Base-by-base conservation (phyloP, 1,140 invertebrate genomes). In the Meloidogyne floridensis region DNA sequence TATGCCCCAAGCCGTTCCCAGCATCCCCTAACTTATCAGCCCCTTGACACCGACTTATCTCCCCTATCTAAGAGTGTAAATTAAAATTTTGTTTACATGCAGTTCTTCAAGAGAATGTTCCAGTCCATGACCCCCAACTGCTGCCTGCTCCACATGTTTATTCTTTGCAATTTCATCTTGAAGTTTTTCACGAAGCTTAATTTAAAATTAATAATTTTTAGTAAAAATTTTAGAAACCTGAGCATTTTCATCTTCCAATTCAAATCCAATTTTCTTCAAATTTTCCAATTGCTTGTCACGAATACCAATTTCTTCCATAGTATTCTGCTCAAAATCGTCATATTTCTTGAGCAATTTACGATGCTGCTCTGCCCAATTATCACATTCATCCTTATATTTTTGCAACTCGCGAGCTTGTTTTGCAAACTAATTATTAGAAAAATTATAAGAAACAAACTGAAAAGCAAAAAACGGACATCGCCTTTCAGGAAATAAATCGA, bases 161-260 rank as follows among this genome's bases (percentile, higher is more conserved):
- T 42, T 43, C 18, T 72, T 42, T 5, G 77, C 69, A 13, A 65
- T 69, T 42, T 69, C 65, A 79, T 79, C 51, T n/a, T 79, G 10
- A 20, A 79, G 65, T 9, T 20, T 32, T 71, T 79, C 77, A 47
- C 77, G 77, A 8, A 79, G 65, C 77, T 79, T 15, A 73, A 78
- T 47, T 71, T 51, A 20, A 51, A 53, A 77, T 77, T 6, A 77
- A 70, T 59, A 6, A 13, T 11, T 71, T 8, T 69, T 13, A 51
- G 9, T 53, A n/a, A 20, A 15, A 9, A 13, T 10, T 53, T 32
- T 10, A 20, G 10, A 69, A 65, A 71, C 77, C 65, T 79, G 71
- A 15, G 20, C 20, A 69, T 72, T 79, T 18, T 79, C 77, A 43
- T 71, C 77, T n/a, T 79, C 77, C 20, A 79, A 32, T 71, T 79